phyloP scores from a whole-genome alignment of 2,888 invertebrate species.

The Trachelus iudaicus region DNA sequence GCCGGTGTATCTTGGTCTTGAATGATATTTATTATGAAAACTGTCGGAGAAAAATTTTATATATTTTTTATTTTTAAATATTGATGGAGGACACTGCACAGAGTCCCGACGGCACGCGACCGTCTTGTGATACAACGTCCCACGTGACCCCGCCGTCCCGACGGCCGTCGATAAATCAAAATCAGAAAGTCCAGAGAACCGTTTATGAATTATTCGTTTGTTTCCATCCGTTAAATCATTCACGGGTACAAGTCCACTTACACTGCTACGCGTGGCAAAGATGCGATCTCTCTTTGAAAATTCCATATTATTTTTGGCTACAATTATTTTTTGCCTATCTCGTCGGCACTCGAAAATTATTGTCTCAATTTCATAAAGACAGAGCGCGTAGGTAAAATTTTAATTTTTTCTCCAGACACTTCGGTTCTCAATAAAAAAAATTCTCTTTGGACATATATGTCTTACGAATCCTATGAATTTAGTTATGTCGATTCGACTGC shows the following conservation, averaged over 20 bases:
- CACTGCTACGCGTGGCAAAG: neutral
- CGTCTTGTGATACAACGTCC: neutral
- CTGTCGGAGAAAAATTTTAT: neutral
- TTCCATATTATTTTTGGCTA: neutral
- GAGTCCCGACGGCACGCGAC: neutral
- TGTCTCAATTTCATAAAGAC: neutral
- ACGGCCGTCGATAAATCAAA: neutral
- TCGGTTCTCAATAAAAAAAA: too few species aligned
- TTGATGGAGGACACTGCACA: neutral
- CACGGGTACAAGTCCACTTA: neutral
- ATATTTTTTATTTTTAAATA: neutral
- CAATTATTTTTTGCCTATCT: neutral
- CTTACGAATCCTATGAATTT: conserved; percentile 45
- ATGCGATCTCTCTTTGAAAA: neutral
- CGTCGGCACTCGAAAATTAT: neutral
- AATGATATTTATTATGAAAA: neutral
- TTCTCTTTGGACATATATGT: neutral
- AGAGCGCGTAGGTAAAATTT: neutral
- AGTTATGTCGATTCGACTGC: conserved; percentile 40
- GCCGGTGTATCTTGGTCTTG: neutral
- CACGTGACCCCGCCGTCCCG: neutral
- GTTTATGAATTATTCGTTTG: neutral
- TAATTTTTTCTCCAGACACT: neutral
- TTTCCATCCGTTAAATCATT: neutral
- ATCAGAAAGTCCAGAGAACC: neutral